Base-by-base conservation (phyloP, 1,140 invertebrate genomes). In the Drosophila erecta region DNA sequence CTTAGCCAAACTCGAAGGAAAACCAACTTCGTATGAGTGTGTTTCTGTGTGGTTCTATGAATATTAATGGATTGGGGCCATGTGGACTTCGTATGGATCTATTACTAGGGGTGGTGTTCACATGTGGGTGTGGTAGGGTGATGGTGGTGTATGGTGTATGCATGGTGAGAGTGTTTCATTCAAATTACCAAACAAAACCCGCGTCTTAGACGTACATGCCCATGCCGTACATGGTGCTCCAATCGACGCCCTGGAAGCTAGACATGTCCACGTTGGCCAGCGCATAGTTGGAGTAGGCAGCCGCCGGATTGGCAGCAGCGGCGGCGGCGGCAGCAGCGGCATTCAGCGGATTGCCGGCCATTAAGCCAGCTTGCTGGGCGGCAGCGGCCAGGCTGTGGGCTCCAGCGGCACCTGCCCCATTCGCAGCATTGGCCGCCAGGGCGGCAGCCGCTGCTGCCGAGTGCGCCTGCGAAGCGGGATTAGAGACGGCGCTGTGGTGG, bases 201-300 rank as follows among this genome's bases (percentile, higher is more conserved):
- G 33, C 50, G 41, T 38, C 72, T 94, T 95, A 97, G 90, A 97
- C 96, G 93, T 97, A 97, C 96, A 97, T 97, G 86, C 96, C 96
- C 94, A 97, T 96, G 76, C 96, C 96, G 92, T 97, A 97, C 96
- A 97, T 96, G 80, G 96, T 95, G 76, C 95, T 95, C 97, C 97
- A 97, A 93, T 97, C 97, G 70, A 97, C 96, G 44, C 96, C 96
- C 92, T 97, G 96, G 94, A 97, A 97, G 89, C 96, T 96, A 44
- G 96, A 96, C 96, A 97, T 97, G 92, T 97, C 96, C 51, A 97
- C 96, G 91, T 97, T 97, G 86, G 96, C 95, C 51, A 97, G 94
- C 76, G 96, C 95, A 93, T 97, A 97, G 15, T 96, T 96, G 79
- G 96, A 95, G 78, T 96, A 95, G 70, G 95, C 95, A 43, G 95